Conservation (phyloP, 2,888 invertebrate species). For the Drosophila pegasa region DNA sequence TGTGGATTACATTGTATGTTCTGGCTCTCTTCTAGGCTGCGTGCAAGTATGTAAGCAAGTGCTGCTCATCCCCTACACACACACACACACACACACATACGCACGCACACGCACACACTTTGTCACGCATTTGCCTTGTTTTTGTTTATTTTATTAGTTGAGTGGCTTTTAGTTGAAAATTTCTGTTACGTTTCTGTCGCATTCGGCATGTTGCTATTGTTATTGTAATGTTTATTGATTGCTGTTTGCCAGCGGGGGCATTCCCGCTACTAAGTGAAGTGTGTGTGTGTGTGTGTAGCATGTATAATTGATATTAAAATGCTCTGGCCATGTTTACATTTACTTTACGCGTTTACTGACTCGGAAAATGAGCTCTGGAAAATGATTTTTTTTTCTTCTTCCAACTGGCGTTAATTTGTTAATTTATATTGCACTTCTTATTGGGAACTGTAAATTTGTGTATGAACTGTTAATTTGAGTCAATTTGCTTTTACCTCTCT, state of each 20-base stretch:
- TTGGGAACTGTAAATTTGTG: not conserved
- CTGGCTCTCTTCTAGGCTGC: slow-evolving; percentile 18
- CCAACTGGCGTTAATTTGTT: slow-evolving; percentile 24
- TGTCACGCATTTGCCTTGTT: slow-evolving; percentile 51
- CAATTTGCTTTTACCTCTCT: not conserved
- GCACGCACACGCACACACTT: not conserved
- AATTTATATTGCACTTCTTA: slow-evolving; percentile 5
- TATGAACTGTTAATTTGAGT: not conserved
- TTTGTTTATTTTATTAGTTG: slow-evolving; percentile 75
- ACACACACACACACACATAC: not conserved
- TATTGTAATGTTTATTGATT: slow-evolving; percentile 66
- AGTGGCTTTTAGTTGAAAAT: slow-evolving; percentile 63
- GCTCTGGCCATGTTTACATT: slow-evolving; percentile 32
- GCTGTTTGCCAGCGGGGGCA: slow-evolving; percentile 43
- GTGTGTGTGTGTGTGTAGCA: not conserved
- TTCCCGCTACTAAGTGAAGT: slow-evolving; percentile 20
- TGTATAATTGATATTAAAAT: slow-evolving; percentile 45
- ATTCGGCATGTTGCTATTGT: slow-evolving; percentile 30
- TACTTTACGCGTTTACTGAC: slow-evolving; percentile 11
- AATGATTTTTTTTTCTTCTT: not conserved
- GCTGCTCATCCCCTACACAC: not conserved
- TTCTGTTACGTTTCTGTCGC: slow-evolving; percentile 43
- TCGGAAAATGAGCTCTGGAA: slow-evolving; percentile 1
- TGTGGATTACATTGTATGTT: slow-evolving; percentile 65
- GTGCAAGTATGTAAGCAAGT: slow-evolving; percentile 13